A percentile compares a stretch with the other conserved stretches of the same genome.
These are phyloP conservation scores for Entomobrya proxima DNA, from an alignment of 2,888 invertebrate species.

Conservation along the genomic window DNA sequence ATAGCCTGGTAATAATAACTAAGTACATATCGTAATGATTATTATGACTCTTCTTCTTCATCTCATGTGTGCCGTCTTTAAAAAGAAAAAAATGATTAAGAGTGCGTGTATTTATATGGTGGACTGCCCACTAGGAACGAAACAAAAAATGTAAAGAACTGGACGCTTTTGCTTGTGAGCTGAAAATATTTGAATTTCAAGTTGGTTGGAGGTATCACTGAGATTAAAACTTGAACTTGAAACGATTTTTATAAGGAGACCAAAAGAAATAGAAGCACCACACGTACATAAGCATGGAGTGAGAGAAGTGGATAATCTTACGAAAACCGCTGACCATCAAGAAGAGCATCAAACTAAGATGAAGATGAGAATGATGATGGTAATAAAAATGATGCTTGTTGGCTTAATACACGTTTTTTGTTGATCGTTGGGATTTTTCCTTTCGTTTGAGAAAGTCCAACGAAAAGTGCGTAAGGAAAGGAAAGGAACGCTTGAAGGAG, in stretches of 20 bases:
- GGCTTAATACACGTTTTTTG: not conserved
- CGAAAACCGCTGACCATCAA: conserved; percentile 7
- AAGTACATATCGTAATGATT: conserved; percentile 64
- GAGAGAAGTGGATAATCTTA: no score
- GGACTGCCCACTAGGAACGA: conserved; percentile 62
- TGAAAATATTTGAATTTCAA: not conserved
- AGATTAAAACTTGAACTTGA: conserved; percentile 65
- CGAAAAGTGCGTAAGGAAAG: conserved; percentile 67
- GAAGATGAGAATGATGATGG: conserved; percentile 21
- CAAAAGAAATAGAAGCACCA: not conserved
- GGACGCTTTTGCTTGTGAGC: conserved; percentile 32
- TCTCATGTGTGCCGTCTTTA: conserved; percentile 40
- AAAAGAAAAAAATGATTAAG: conserved; percentile 52
- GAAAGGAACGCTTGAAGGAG: conserved; percentile 41
- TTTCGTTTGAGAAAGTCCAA: conserved; percentile 66
- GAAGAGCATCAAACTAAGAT: not conserved
- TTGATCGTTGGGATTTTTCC: conserved; percentile 59
- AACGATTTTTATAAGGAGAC: conserved; percentile 40
- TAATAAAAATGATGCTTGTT: conserved; percentile 44
- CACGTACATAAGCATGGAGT: no score
- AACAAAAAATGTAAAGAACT: conserved; percentile 41
- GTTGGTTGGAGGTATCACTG: conserved; percentile 25
- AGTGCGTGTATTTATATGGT: conserved; percentile 45
- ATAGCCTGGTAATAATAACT: conserved; percentile 36
- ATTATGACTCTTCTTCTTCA: conserved; percentile 45